Evolutionary conservation across 1,140 invertebrate genomes (phyloP).

Genomic region (Pomacea maculata): DNA sequence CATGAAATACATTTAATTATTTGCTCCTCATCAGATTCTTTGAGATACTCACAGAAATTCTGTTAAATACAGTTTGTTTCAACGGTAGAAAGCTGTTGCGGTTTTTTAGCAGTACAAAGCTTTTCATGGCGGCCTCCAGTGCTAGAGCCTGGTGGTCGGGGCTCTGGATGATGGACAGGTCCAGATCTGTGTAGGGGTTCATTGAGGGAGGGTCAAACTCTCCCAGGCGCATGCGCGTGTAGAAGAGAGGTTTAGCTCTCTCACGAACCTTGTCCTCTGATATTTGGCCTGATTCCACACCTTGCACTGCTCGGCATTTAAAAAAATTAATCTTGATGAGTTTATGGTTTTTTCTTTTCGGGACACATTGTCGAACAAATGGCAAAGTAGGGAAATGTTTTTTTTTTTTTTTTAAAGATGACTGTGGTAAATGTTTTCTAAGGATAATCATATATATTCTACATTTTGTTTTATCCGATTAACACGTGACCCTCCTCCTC

Average conservation of each 20-base stretch:
- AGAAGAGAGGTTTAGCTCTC: conserved; percentile 56
- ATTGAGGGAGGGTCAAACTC: conserved; percentile 59
- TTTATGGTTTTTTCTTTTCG: no score
- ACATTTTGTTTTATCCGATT: background rate
- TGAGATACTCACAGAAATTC: background rate
- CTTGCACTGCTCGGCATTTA: conserved; percentile 12
- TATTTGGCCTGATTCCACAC: conserved; percentile 27
- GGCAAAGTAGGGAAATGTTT: no score
- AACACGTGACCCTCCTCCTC: background rate
- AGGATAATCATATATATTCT: background rate
- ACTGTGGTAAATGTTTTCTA: background rate
- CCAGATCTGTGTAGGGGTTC: conserved; percentile 48
- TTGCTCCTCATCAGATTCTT: background rate
- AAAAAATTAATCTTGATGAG: background rate
- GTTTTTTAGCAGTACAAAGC: conserved; percentile 58
- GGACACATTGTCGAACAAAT: no score
- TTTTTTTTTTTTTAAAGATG: background rate
- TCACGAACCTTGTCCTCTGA: conserved; percentile 29
- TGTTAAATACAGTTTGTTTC: background rate
- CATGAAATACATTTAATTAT: background rate
- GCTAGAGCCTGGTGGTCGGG: conserved; percentile 41
- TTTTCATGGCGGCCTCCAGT: conserved; percentile 41
- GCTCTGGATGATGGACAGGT: conserved; percentile 44
- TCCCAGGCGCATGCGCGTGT: conserved; percentile 58
- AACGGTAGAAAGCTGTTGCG: conserved; percentile 28